These are phyloP conservation scores for Synanthedon myopaeformis DNA, from an alignment of 2,888 invertebrate species.

Conservation along the genomic window DNA sequence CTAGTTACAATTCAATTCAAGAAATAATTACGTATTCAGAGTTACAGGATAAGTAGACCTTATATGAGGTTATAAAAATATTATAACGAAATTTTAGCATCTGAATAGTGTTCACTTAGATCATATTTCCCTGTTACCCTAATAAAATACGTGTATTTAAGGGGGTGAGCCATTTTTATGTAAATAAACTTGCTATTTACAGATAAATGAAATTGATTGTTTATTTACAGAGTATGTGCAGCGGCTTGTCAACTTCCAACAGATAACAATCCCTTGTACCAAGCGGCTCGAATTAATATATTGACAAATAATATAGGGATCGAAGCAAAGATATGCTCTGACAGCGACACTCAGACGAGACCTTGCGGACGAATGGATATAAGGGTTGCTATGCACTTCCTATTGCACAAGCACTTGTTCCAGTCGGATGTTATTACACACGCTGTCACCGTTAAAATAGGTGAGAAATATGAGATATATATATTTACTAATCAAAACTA, in stretches of 20 bases:
- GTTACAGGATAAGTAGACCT: too few relatives aligned
- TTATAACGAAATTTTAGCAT: too few relatives aligned
- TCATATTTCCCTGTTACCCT: too few relatives aligned
- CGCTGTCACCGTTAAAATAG: neutral
- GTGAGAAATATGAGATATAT: neutral
- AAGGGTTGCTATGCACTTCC: conserved; percentile 22
- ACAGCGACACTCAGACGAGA: conserved; percentile 11
- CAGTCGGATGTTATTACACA: neutral
- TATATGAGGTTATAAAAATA: too few relatives aligned
- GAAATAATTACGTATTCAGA: too few relatives aligned
- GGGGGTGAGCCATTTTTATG: too few relatives aligned
- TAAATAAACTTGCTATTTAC: too few relatives aligned
- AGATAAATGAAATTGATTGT: too few relatives aligned
- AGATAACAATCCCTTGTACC: conserved; percentile 20
- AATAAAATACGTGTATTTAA: too few relatives aligned
- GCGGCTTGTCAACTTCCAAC: conserved; percentile 48
- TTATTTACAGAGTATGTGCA: conserved; percentile 37
- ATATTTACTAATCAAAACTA: too few relatives aligned
- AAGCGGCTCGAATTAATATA: conserved; percentile 29
- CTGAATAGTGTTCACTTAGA: too few relatives aligned
- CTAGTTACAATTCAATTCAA: too few relatives aligned
- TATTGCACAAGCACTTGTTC: conserved; percentile 33
- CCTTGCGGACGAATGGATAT: conserved; percentile 35
- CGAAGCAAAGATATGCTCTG: conserved; percentile 20
- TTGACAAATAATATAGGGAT: conserved; percentile 14